phyloP scores from a whole-genome alignment of 92 coral and sea anemone species.

The Diadumene lineata region DNA sequence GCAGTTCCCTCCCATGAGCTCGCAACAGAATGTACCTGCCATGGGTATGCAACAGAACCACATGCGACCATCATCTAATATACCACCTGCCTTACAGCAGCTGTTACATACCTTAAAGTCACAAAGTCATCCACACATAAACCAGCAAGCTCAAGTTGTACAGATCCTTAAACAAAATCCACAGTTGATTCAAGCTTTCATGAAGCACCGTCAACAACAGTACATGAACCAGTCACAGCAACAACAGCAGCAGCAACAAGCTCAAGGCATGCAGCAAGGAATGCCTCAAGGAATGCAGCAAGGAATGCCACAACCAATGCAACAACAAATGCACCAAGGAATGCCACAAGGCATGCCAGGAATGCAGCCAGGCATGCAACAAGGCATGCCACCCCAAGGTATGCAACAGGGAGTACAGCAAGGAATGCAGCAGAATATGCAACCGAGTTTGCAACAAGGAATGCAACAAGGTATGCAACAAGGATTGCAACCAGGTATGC shows the following conservation, averaged over 20 bases:
- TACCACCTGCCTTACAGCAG: conserved; percentile 74
- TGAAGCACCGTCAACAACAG: conserved; percentile 77
- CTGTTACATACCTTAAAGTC: conserved; percentile 66
- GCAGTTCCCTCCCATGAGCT: conserved; percentile 43
- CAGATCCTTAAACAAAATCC: conserved; percentile 91
- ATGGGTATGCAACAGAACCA: conserved; percentile 44
- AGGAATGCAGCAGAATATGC: conserved; percentile 65
- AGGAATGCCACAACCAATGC: conserved; percentile 54
- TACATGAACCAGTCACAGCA: conserved; percentile 40
- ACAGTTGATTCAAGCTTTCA: conserved; percentile 75
- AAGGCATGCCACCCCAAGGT: conserved; percentile 73
- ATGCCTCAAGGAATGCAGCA: conserved; percentile 63
- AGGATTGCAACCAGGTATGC: conserved; percentile 70
- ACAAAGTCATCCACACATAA: conserved; percentile 61
- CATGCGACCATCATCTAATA: conserved; percentile 40
- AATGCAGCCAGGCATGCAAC: conserved; percentile 79
- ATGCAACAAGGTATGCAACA: conserved; percentile 71
- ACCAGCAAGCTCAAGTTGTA: conserved; percentile 85
- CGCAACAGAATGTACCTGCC: conserved; percentile 41
- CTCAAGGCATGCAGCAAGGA: conserved; percentile 75
- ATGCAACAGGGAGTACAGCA: conserved; percentile 76
- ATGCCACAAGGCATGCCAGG: conserved; percentile 57
- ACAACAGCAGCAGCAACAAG: conserved; percentile 64
- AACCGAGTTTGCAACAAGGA: conserved; percentile 59
- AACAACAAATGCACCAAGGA: conserved; percentile 40